Conservation (phyloP, 2,888 invertebrate genomes). For the Eristalis arbustorum region DNA sequence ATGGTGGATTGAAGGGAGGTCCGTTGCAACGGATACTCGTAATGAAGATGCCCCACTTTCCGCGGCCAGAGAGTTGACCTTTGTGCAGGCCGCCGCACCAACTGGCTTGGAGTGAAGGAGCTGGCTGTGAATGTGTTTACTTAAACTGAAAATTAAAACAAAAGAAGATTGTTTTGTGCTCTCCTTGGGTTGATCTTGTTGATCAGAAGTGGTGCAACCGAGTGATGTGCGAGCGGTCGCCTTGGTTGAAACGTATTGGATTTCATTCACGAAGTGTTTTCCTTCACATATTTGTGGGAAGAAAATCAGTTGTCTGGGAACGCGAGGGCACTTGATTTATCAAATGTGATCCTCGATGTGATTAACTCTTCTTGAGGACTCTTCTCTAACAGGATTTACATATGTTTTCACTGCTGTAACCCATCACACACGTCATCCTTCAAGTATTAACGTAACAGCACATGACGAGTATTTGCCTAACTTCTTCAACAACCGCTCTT, state of each 20-base stretch:
- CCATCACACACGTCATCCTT: too few relatives aligned
- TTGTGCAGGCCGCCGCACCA: conserved; percentile 21
- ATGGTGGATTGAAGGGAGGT: background rate
- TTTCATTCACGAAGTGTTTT: conserved; percentile 45
- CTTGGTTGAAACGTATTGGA: conserved; percentile 36
- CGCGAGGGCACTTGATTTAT: too few relatives aligned
- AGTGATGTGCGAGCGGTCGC: conserved; percentile 1
- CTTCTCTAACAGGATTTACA: too few relatives aligned
- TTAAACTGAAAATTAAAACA: conserved; percentile 1
- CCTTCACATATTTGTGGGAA: conserved; percentile 12
- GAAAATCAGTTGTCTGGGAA: too few relatives aligned
- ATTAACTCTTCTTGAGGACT: too few relatives aligned
- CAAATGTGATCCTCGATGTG: too few relatives aligned
- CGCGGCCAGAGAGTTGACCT: conserved; percentile 21
- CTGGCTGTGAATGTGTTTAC: conserved; percentile 27
- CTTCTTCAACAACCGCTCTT: too few relatives aligned
- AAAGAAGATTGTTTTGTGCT: background rate
- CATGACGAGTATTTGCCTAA: too few relatives aligned
- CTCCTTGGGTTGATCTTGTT: conserved; percentile 8
- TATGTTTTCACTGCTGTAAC: too few relatives aligned
- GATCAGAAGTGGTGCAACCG: conserved; percentile 23
- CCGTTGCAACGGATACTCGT: background rate
- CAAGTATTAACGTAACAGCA: too few relatives aligned
- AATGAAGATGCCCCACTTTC: conserved; percentile 14
- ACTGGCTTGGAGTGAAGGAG: conserved; percentile 11